These are phyloP conservation scores for Diachasmimorpha longicaudata DNA, from an alignment of 1,140 invertebrate species.

Conservation along the genomic window DNA sequence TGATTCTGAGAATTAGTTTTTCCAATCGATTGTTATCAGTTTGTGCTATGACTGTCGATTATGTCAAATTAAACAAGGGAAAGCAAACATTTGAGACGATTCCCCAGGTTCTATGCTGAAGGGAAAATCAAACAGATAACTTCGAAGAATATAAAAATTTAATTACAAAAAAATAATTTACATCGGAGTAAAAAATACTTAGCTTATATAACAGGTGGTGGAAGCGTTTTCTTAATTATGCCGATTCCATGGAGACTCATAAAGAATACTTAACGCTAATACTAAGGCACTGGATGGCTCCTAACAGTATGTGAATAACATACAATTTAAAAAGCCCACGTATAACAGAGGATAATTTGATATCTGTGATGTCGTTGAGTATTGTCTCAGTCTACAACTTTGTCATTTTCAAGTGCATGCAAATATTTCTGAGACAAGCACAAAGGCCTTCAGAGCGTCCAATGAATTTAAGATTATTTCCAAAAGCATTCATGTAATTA, in stretches of 20 bases:
- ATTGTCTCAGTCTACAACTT: not conserved
- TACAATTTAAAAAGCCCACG: not conserved
- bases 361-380: not conserved
- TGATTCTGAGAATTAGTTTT: too few relatives aligned
- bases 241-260: not conserved
- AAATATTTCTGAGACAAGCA: too few relatives aligned
- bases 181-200: slow-evolving; percentile 4
- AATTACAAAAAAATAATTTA: slow-evolving; percentile 5
- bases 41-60: too few relatives aligned
- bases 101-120: too few relatives aligned
- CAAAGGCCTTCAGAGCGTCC: too few relatives aligned
- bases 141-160: not conserved
- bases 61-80: too few relatives aligned
- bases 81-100: too few relatives aligned
- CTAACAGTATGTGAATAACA: not conserved
- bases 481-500: too few relatives aligned
- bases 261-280: not conserved
- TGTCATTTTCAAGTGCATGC: too few relatives aligned
- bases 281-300: not conserved
- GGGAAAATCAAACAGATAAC: not conserved
- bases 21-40: too few relatives aligned
- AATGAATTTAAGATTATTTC: too few relatives aligned
- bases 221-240: not conserved
- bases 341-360: not conserved
- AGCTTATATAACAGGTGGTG: not conserved